These are phyloP conservation scores for Lonchura striata DNA, from an alignment of 2,113 vertebrate genomes.

Conservation along the genomic window DNA sequence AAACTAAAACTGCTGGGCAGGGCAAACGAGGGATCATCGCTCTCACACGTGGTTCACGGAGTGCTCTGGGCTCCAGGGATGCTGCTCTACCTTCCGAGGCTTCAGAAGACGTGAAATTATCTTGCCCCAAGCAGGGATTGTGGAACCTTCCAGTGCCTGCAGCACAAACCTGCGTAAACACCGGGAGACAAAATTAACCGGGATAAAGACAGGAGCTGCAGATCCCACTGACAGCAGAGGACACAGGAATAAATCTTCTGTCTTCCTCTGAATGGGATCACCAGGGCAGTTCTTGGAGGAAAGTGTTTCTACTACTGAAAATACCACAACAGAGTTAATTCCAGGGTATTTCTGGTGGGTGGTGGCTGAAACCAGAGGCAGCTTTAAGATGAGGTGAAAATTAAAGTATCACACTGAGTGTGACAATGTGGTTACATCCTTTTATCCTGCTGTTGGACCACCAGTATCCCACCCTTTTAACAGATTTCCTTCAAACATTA, in stretches of 20 bases:
- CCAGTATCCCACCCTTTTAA: neutral
- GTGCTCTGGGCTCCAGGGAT: neutral
- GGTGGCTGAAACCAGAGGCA: neutral
- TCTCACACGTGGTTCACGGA: neutral
- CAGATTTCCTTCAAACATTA: neutral
- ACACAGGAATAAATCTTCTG: neutral
- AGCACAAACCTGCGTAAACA: neutral
- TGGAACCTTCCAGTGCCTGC: neutral
- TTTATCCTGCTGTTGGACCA: neutral
- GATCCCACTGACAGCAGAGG: neutral
- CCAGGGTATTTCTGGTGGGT: neutral
- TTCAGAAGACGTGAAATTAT: neutral
- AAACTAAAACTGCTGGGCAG: neutral
- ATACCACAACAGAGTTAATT: neutral
- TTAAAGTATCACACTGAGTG: neutral
- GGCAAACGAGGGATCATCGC: neutral
- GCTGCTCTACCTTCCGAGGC: neutral
- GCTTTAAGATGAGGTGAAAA: neutral
- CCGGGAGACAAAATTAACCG: neutral
- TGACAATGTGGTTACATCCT: neutral
- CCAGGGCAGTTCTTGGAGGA: neutral
- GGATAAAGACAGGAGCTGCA: neutral
- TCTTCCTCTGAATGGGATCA: neutral
- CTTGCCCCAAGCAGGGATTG: neutral
- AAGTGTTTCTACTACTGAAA: neutral